Base-by-base conservation (phyloP, 2,888 invertebrate genomes). In the Lithophane semibrunnea region DNA sequence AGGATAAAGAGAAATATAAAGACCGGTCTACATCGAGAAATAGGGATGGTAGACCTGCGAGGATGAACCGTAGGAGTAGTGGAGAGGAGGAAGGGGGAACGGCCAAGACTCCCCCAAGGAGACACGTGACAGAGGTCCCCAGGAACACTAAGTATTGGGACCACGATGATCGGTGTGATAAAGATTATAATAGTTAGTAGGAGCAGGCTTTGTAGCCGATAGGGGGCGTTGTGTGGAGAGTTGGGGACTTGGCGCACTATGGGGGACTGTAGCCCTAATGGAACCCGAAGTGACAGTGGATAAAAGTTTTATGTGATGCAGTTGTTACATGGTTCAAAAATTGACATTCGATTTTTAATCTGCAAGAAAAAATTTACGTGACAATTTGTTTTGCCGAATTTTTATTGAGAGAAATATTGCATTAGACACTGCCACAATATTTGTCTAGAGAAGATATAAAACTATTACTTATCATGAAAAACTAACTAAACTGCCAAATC, bases 121-220 rank as follows among this genome's bases (percentile, higher is more conserved):
- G 94, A 49, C 95, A 95, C 47, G 96, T 95, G 0, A 92, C 94
- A 0, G 96, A 96, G 8, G 96, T 96, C 0, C 96, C 96, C 0
- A 88, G 96, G 64, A 96, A 93, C 82, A 92, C 94, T 1, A 96
- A 96, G 73, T 96, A 96, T 61, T 96, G 96, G 96, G 96, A 96
- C 84, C 96, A 96, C 44, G 96, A 96, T 61, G 96, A 96, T 29
- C 87, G 96, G 4, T 96, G 96, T 84, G 96, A 96, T 73, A 95
- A 94, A 65, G 96, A 96, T 79, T 96, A 96, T 47, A 94, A 94
- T 77, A 96, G 96, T 95, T 96, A 96, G 95, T 95, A 89, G 77
- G 61, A 44, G 1, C 79, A 61, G 29, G 52, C n/a, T 64, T 52
- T 52, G 0, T 68, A 76, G 66, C 67, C 73, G 13, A 60, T 54